Percentiles rank a stretch among this genome's conserved stretches.
These are phyloP conservation scores for Gadus chalcogrammus DNA, from an alignment of 2,113 vertebrate species.

Conservation along the genomic window DNA sequence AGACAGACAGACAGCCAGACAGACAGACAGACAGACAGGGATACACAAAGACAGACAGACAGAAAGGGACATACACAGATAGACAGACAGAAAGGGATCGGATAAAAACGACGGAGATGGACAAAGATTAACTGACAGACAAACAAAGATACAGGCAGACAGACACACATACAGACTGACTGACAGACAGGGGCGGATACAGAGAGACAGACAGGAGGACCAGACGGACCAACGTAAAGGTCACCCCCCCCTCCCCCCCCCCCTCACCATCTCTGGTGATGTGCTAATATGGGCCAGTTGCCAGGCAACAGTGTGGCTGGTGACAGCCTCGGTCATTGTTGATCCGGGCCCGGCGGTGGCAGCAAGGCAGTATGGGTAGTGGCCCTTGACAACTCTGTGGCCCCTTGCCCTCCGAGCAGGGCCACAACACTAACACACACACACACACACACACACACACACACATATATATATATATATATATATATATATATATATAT, in stretches of 20 bases:
- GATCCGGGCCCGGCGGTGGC: conserved; percentile 30
- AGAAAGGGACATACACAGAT: not conserved
- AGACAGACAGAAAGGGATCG: conserved; percentile 3
- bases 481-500: too few relatives aligned
- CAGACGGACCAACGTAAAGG: not conserved
- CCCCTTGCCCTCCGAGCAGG: not conserved
- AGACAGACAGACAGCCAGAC: not conserved
- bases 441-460: not conserved
- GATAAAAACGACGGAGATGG: not conserved
- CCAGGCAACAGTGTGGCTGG: conserved; percentile 67
- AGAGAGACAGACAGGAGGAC: too few relatives aligned
- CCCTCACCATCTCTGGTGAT: conserved; percentile 4
- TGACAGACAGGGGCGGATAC: too few relatives aligned
- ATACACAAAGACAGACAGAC: not conserved
- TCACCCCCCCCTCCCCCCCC: not conserved
- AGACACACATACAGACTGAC: too few relatives aligned
- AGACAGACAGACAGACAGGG: not conserved
- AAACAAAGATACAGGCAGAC: too few relatives aligned
- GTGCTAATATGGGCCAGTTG: conserved; percentile 64
- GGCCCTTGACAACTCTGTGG: conserved; percentile 8
- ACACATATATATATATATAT: too few relatives aligned
- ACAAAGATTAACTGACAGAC: too few relatives aligned
- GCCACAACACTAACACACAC: not conserved
- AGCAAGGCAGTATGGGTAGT: conserved; percentile 16
- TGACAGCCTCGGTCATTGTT: conserved; percentile 37